Evolutionary conservation across 2,888 invertebrate species (phyloP), one percentile per base, ranked within the genome.

Genomic region (Spisula solida): DNA sequence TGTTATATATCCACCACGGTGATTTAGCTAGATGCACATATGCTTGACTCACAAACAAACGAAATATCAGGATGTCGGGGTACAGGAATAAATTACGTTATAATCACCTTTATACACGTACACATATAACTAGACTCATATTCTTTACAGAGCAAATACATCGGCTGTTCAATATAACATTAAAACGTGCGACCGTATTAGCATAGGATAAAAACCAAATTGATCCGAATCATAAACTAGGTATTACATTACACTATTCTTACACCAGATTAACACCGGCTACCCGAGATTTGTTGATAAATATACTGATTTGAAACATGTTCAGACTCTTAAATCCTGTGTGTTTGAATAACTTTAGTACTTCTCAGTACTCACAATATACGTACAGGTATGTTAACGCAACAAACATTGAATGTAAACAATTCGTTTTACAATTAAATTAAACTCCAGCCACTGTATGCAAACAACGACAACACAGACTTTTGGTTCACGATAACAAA

Each of bases 401-500:
- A 70, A 4, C 29, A 75, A 75, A 14, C 14, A 4, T 75, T 0
- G 5, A 75, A 75, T 34, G 34, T 75, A 31, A 75, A 75, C 75
- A 75, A 25, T 25, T 66, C 25, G n/a, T 6, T 25, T 60, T 70
- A 6, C 29, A 29, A 31, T 75, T 8, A 41, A 5, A 34, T 75
- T 75, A 31, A 34, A 75, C 31, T 34, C 34, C 34, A 29, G 31
- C 12, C 75, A 31, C 25, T 18, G 0, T 14, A 16, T 8, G 1
- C 75, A 75, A 31, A 75, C 34, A 75, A 75, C 75, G 31, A 18
- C 18, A 25, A 5, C 31, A 29, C 34, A 34, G 0, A 75, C 34
- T 16, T 75, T 25, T 75, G 8, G 75, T 75, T 75, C 31, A 34
- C 31, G 75, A 75, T 60, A 60, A 60, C 60, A 60, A n/a, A 60